A percentile compares a stretch with the other conserved stretches of the same genome.
Evolutionary conservation across 2,888 invertebrate species (phyloP).

Genomic region (Ectropis crepuscularia): DNA sequence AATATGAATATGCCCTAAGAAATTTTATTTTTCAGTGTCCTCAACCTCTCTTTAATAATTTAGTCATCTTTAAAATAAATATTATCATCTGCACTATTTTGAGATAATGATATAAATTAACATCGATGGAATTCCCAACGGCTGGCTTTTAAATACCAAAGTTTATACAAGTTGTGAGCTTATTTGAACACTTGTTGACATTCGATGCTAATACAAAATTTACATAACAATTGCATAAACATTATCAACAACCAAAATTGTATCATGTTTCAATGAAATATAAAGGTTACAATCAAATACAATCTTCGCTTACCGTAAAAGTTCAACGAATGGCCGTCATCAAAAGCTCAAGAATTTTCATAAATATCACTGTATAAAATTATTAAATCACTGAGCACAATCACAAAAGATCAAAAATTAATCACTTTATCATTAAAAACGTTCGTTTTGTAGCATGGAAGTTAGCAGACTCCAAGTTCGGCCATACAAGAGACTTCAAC

Average conservation of each 20-base stretch:
- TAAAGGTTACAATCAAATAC: background rate
- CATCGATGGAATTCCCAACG: conserved; percentile 1
- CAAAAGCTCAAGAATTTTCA: conserved; percentile 22
- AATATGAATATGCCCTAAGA: conserved; percentile 16
- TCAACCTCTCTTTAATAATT: conserved; percentile 7
- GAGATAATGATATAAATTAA: background rate
- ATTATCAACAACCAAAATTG: background rate
- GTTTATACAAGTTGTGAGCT: conserved; percentile 18
- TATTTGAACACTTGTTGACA: conserved; percentile 28
- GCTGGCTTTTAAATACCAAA: conserved; percentile 21
- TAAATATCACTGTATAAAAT: conserved; percentile 37
- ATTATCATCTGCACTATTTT: background rate
- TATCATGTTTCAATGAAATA: background rate
- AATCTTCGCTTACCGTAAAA: conserved; percentile 29
- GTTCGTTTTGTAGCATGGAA: conserved; percentile 15
- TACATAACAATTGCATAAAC: conserved; percentile 16
- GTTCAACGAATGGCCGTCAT: conserved; percentile 20
- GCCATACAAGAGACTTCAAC: conserved; percentile 61
- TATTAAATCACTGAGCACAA: conserved; percentile 35
- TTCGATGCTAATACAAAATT: conserved; percentile 12
- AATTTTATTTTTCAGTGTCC: conserved; percentile 9
- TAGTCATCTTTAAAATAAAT: conserved; percentile 1
- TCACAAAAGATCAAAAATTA: conserved; percentile 27
- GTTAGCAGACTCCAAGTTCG: conserved; percentile 32
- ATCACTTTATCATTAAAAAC: conserved; percentile 18